Evolutionary conservation across 1,140 invertebrate species (phyloP), one percentile per base, ranked within the genome.

Genomic region (Eurosta solidaginis): DNA sequence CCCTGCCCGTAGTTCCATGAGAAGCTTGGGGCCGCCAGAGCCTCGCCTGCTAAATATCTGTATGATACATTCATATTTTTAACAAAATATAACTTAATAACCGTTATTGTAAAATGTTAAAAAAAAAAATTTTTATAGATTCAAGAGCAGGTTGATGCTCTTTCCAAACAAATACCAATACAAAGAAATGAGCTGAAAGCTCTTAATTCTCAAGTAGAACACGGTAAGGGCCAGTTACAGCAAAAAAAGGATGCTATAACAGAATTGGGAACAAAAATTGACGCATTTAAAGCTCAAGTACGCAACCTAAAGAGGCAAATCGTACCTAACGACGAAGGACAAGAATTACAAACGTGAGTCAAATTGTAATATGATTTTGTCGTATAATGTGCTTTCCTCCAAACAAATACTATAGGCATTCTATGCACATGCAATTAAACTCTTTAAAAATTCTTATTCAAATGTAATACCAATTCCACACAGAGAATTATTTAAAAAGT

Each of bases 141-240:
- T 17, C 33, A 68, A 17, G 29, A 68, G 20, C 33, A 68, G n/a
- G 1, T 68, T 17, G 6, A 17, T 12, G 36, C 4, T 29, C 33
- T 68, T 42, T 42, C 59, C n/a, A 68, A 68, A 40, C 33, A 68
- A 68, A 40, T 68, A 40, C 59, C 59, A n/a, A 29, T 40, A 36
- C n/a, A 40, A 6, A 68, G 20, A 40, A 68, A 42, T 29, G 17
- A 40, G n/a, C 22, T 68, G 40, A 68, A 68, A 68, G n/a, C 59
- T 1, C 10, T 68, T 40, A 68, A 36, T 29, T 68, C 59, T 22
- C 25, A 68, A 68, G n/a, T 68, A 40, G 40, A 20, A 20, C 33
- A 40, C 9, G 4, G 59, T 5, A 36, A 40, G 1, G n/a, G 7
- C 1, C 29, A 68, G 7, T 40, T n/a, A 7, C 59, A 68, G 40